These are phyloP conservation scores for Agriotes lineatus DNA, from an alignment of 2,888 invertebrate species.

Conservation along the genomic window DNA sequence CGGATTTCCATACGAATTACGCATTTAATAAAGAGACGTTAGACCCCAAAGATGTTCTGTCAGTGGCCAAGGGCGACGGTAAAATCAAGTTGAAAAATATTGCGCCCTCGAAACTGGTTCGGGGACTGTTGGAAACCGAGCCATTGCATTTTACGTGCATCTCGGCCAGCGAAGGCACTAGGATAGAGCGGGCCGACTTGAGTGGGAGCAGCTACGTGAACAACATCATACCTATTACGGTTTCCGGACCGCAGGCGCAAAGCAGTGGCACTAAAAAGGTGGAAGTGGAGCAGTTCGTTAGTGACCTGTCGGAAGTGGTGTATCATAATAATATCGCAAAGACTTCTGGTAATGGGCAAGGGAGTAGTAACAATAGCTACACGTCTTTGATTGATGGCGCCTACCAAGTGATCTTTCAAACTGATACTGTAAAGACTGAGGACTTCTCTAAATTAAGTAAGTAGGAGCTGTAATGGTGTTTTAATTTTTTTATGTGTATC, in stretches of 20 bases:
- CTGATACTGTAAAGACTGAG: slow-evolving; percentile 49
- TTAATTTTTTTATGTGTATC: too few species aligned
- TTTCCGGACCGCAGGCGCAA: slow-evolving; percentile 37
- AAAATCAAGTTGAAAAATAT: slow-evolving; percentile 65
- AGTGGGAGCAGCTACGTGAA: slow-evolving; percentile 59
- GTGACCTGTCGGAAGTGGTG: slow-evolving; percentile 45
- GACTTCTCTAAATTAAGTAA: slow-evolving; percentile 50
- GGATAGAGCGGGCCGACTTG: slow-evolving; percentile 81
- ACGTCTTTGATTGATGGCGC: slow-evolving; percentile 45
- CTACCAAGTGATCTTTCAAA: slow-evolving; percentile 49
- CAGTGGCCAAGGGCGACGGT: slow-evolving; percentile 54
- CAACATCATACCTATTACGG: slow-evolving; percentile 59
- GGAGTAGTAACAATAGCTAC: slow-evolving; percentile 45
- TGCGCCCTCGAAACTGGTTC: slow-evolving; percentile 65
- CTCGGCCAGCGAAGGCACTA: slow-evolving; percentile 90
- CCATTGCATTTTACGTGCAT: slow-evolving; percentile 91
- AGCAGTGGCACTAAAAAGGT: slow-evolving; percentile 53
- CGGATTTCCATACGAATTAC: slow-evolving; percentile 56
- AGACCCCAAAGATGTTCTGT: slow-evolving; percentile 63
- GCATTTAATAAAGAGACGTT: slow-evolving; percentile 61
- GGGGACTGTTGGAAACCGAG: slow-evolving; percentile 84
- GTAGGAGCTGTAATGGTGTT: too few species aligned
- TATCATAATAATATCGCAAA: slow-evolving; percentile 44
- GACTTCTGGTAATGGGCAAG: slow-evolving; percentile 41
- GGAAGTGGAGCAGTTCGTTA: slow-evolving; percentile 50